phyloP scores from a whole-genome alignment of 2,797 vertebrate genomes.

The Scomberomorus guttatus region DNA sequence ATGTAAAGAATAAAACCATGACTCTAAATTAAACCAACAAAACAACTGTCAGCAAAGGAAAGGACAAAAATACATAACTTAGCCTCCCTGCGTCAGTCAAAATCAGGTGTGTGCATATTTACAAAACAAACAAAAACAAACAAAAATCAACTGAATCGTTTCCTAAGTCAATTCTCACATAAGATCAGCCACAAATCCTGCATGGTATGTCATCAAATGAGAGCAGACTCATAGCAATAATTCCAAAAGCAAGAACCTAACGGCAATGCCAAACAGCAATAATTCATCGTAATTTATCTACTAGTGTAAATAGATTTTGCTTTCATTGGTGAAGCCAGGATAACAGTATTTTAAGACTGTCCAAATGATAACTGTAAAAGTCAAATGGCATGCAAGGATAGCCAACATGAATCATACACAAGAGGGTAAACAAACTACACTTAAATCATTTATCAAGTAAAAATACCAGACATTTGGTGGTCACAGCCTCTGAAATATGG shows the following conservation, averaged over 20 bases:
- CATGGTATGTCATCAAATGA: conserved; percentile 5
- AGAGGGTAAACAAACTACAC: conserved; percentile 32
- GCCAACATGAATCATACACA: conserved; percentile 18
- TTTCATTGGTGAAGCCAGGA: conserved; percentile 14
- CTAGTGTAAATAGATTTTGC: conserved; percentile 5
- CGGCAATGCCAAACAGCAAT: background rate
- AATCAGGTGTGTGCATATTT: conserved; percentile 9
- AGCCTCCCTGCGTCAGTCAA: conserved; percentile 3
- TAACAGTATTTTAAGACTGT: conserved; percentile 4
- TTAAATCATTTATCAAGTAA: conserved; percentile 12
- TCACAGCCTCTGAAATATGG: background rate
- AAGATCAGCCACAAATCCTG: conserved; percentile 11
- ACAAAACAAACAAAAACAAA: conserved; percentile 3
- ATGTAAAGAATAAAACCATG: conserved; percentile 39
- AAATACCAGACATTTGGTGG: conserved; percentile 14
- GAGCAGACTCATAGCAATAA: conserved; percentile 11
- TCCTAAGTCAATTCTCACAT: conserved; percentile 1
- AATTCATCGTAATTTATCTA: background rate
- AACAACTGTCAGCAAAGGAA: conserved; percentile 29
- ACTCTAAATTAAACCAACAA: conserved; percentile 33
- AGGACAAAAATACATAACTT: conserved; percentile 11
- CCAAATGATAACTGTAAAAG: background rate
- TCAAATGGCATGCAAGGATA: conserved; percentile 13
- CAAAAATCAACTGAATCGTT: conserved; percentile 3
- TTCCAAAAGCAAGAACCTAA: background rate